These are phyloP conservation scores for Psococerastis gibbosa DNA, from an alignment of 2,888 invertebrate genomes.

Conservation along the genomic window DNA sequence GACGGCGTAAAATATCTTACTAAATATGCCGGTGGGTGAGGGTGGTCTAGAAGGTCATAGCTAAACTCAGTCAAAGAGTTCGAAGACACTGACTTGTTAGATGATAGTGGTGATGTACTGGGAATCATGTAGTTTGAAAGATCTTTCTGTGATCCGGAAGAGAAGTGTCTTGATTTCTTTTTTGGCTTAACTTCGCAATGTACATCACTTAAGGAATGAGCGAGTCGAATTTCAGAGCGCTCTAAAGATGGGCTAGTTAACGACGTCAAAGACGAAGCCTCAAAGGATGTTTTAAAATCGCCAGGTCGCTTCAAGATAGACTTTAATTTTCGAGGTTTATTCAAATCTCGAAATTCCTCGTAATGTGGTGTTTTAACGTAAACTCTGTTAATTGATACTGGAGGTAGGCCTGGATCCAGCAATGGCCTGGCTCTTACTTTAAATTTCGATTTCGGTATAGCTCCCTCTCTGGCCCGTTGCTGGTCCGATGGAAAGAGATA, in stretches of 20 bases:
- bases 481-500: neutral
- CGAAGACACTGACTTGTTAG: conserved; percentile 2
- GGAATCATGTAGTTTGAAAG: neutral
- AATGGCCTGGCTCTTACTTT: neutral
- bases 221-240: neutral
- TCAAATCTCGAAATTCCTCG: neutral
- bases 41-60: too few species aligned
- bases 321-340: conserved; percentile 1
- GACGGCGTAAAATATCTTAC: conserved; percentile 1
- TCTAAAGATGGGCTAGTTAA: neutral
- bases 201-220: neutral
- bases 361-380: neutral
- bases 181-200: neutral
- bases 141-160: neutral
- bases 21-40: conserved; percentile 3
- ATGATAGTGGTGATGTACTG: conserved; percentile 1
- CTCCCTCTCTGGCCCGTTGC: neutral
- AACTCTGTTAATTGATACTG: conserved; percentile 1
- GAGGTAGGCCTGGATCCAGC: neutral
- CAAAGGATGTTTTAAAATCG: neutral
- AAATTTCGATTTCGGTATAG: conserved; percentile 2
- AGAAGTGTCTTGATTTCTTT: neutral
- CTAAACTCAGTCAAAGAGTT: neutral
- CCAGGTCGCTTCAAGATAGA: conserved; percentile 5
- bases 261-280: neutral